phyloP scores from a whole-genome alignment of 1,140 invertebrate species.

The Calosoma granatense region DNA sequence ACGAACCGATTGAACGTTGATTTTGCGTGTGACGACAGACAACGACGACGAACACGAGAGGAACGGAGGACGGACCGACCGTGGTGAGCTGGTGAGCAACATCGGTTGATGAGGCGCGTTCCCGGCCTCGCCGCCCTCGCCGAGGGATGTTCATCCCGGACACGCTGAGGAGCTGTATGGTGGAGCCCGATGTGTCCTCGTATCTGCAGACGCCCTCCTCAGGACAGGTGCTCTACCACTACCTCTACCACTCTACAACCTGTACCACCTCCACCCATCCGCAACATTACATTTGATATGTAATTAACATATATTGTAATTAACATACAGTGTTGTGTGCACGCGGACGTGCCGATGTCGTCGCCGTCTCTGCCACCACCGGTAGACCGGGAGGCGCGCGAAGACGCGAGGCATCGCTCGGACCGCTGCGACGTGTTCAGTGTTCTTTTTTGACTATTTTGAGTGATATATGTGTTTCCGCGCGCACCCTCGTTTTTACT shows the following conservation, averaged over 20 bases:
- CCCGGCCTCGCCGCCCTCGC: constrained; percentile 18
- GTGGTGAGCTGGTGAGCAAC: too few relatives aligned
- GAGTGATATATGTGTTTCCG: neutral
- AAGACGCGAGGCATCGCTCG: neutral
- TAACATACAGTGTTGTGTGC: constrained; percentile 36
- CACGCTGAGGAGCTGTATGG: constrained; percentile 69
- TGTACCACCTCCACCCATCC: constrained; percentile 28
- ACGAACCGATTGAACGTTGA: too few relatives aligned
- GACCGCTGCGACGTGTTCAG: neutral
- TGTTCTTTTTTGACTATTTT: neutral
- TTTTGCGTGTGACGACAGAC: neutral
- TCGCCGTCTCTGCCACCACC: neutral
- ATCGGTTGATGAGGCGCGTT: constrained; percentile 18
- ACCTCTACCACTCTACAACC: constrained; percentile 24
- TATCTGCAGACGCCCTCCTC: constrained; percentile 71
- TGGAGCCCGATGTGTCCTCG: constrained; percentile 72
- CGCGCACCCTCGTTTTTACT: neutral
- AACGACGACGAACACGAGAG: neutral
- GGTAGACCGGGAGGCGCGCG: neutral
- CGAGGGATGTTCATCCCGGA: constrained; percentile 72
- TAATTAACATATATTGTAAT: constrained; percentile 38
- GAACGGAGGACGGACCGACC: neutral
- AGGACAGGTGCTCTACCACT: constrained; percentile 56
- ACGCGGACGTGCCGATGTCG: constrained; percentile 10
- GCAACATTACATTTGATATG: constrained; percentile 36